A percentile compares a stretch with the other conserved stretches of the same genome.
Conservation (phyloP, 2,113 vertebrate genomes). For the Pelodiscus sinensis region DNA sequence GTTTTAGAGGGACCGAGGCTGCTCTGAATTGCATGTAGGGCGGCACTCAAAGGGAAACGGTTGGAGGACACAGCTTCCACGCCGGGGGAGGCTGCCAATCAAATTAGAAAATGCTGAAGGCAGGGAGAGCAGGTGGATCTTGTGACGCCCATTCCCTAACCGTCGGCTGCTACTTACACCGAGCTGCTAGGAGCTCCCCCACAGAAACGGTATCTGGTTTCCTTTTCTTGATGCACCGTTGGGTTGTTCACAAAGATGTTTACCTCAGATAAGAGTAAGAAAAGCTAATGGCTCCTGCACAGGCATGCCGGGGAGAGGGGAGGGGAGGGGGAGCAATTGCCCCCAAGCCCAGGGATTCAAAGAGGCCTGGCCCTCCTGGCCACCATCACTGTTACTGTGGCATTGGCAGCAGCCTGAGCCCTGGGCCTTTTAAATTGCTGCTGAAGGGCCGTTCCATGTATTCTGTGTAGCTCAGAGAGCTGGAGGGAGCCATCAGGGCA, state of each 20-base stretch:
- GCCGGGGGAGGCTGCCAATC: background rate
- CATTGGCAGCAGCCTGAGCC: no score
- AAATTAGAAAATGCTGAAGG: background rate
- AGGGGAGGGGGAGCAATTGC: no score
- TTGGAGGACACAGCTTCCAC: background rate
- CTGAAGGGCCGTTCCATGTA: no score
- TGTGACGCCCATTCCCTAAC: background rate
- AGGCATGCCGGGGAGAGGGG: no score
- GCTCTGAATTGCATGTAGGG: background rate
- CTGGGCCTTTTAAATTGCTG: no score
- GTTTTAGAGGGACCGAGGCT: background rate
- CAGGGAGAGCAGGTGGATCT: background rate
- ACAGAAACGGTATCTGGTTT: accelerated
- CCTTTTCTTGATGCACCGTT: background rate
- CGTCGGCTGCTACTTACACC: background rate
- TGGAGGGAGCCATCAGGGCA: no score
- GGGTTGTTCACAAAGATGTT: background rate
- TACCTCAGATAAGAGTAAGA: background rate
- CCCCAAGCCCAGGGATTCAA: no score
- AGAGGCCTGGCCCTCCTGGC: no score
- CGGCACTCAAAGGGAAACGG: background rate
- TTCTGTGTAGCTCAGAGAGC: no score
- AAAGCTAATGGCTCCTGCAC: background rate
- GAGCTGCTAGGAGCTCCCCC: background rate
- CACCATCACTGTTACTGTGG: no score